These are phyloP conservation scores for Hetaerina titia DNA, from an alignment of 2,888 invertebrate genomes.

Conservation along the genomic window DNA sequence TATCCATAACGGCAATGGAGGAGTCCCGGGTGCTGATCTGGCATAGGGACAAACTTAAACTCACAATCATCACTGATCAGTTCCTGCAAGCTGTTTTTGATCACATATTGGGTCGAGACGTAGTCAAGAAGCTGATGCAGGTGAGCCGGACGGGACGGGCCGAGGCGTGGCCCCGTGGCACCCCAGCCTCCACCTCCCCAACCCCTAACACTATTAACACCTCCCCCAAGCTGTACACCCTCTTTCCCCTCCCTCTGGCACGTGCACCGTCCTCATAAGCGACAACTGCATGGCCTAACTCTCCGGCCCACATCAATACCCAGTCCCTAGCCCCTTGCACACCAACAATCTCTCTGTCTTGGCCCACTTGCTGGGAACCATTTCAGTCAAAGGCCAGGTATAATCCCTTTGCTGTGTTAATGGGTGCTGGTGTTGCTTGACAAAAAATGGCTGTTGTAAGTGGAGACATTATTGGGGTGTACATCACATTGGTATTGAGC, in stretches of 20 bases:
- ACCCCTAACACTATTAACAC: slow-evolving; percentile 53
- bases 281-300: slow-evolving; percentile 43
- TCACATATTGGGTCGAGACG: slow-evolving; percentile 90
- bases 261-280: slow-evolving; percentile 59
- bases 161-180: slow-evolving; percentile 62
- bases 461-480: not conserved
- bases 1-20: slow-evolving; percentile 92
- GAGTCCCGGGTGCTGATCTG: slow-evolving; percentile 90
- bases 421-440: not conserved
- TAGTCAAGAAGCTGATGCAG: slow-evolving; percentile 92
- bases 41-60: slow-evolving; percentile 91
- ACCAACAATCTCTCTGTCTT: not conserved
- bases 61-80: slow-evolving; percentile 89
- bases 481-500: not conserved
- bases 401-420: slow-evolving; percentile 5
- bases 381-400: not conserved
- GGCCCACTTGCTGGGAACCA: not conserved
- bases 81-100: slow-evolving; percentile 92
- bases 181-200: slow-evolving; percentile 45
- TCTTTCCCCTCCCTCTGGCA: slow-evolving; percentile 50
- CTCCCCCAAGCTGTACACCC: slow-evolving; percentile 60
- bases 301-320: not conserved
- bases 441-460: not conserved
- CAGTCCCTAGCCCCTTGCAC: not conserved
- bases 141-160: slow-evolving; percentile 76